These are phyloP conservation scores for Misgurnus mizolepis DNA, from an alignment of 2,113 vertebrate species.

Conservation along the genomic window DNA sequence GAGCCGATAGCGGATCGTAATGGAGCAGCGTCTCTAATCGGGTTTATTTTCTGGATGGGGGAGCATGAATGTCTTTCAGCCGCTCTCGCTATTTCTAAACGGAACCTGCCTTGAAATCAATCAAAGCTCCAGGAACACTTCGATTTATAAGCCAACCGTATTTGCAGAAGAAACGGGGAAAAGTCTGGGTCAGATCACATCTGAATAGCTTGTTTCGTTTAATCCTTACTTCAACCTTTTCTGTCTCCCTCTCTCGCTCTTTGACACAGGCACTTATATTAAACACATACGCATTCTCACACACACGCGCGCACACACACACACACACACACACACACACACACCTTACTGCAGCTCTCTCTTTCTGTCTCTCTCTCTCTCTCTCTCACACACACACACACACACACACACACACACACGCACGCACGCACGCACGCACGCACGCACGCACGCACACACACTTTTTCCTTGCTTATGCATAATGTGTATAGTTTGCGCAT, in stretches of 20 bases:
- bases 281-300: constrained; percentile 3
- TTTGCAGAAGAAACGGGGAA: constrained; percentile 68
- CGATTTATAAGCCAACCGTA: constrained; percentile 63
- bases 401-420: not conserved
- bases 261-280: constrained; percentile 2
- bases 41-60: constrained; percentile 78
- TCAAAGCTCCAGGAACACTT: constrained; percentile 68
- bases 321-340: constrained; percentile 1
- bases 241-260: constrained; percentile 51
- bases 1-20: constrained; percentile 60
- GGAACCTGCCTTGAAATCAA: constrained; percentile 72
- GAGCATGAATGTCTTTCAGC: constrained; percentile 71
- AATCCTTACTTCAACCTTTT: constrained; percentile 28
- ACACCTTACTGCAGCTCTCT: not conserved
- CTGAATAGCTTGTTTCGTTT: constrained; percentile 27
- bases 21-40: constrained; percentile 65
- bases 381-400: not conserved
- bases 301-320: not conserved
- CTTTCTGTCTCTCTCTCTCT: not conserved
- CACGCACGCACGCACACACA: not conserved
- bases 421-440: not conserved
- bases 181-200: constrained; percentile 59
- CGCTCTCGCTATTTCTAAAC: constrained; percentile 67
- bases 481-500: too few species aligned
- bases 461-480: not conserved